Base-by-base conservation (phyloP, 2,888 invertebrate species). In the Himalopsyche anomala region DNA sequence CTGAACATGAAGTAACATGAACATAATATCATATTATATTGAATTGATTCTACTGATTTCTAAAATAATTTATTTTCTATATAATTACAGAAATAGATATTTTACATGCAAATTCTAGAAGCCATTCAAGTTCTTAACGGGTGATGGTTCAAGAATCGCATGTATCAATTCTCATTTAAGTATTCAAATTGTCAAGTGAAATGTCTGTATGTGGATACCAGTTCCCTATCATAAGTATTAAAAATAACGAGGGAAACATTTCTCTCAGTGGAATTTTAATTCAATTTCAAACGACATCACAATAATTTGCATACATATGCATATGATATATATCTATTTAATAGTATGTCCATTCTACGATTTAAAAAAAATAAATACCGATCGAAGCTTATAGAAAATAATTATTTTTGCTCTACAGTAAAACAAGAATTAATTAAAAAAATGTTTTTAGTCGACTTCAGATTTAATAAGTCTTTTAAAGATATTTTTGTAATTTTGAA, bases 221-320 rank as follows among this genome's bases (percentile, higher is more conserved):
- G 62, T 62, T 28, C 4, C 8, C 19, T 62, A 62, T 19, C 62
- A 19, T 15, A 2, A 62, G 62, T n/a, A 62, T 19, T 62, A 62
- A 62, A 56, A 19, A 15, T 62, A 62, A 19, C 28, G 62, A 62
- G 28, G 62, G 28, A 62, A 56, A 62, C 5, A 62, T 62, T 8
- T n/a, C 62, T 62, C 19, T 62, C 19, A 19, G 28, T 62, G 62
- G 62, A 62, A 62, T 62, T 62, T 62, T 62, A 19, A 62, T 62
- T 62, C n/a, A 62, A 62, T 19, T 11, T 19, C 11, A n/a, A 62
- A 62, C 28, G 62, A 62, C 28, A 62, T 19, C 8, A 62, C 28
- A 12, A 6, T 15, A 51, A 3, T 51, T 8, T 51, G 8, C 9
- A 51, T 12, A 11, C 11, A 51, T 51, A 11, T 51, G 8, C 45